phyloP scores from a whole-genome alignment of 2,113 vertebrate species.

The Zosterops borbonicus region DNA sequence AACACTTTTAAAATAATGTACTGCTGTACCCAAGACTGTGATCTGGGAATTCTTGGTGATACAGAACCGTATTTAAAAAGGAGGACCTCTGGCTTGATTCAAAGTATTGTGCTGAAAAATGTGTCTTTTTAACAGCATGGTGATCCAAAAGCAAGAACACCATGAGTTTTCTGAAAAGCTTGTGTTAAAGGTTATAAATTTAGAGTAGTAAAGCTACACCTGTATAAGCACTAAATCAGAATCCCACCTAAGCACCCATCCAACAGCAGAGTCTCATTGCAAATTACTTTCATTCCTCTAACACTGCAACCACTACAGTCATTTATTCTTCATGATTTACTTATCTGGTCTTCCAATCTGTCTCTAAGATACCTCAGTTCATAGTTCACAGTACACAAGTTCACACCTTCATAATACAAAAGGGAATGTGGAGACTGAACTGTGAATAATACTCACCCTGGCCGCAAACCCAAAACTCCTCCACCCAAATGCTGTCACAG shows the following conservation, averaged over 20 bases:
- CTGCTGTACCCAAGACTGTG: background rate
- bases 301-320: background rate
- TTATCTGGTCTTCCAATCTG: background rate
- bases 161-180: background rate
- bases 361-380: background rate
- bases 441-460: fast-evolving
- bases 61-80: background rate
- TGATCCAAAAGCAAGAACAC: background rate
- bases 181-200: background rate
- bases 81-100: background rate
- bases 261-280: background rate
- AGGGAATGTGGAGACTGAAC: background rate
- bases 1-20: background rate
- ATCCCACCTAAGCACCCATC: background rate
- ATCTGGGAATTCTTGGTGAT: background rate
- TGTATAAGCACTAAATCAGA: background rate
- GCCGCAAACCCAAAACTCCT: background rate
- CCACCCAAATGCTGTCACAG: background rate
- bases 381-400: background rate
- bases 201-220: background rate
- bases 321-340: background rate
- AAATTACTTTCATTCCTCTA: background rate
- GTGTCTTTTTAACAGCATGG: background rate
- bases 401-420: background rate
- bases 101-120: background rate